Evolutionary conservation across 2,113 vertebrate species (phyloP).

Genomic region (Rhinolophus sinicus): DNA sequence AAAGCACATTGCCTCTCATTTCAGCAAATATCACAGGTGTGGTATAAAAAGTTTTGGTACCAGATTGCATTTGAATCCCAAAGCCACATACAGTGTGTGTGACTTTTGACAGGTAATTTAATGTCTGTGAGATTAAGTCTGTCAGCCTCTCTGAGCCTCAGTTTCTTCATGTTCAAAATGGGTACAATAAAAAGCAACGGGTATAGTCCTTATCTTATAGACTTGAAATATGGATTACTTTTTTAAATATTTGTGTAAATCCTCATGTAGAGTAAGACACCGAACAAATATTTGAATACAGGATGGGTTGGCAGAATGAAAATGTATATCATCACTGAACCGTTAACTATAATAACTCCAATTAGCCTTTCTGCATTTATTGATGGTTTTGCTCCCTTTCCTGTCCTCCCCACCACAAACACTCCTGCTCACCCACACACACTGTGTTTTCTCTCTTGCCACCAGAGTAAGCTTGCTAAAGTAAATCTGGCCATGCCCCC

Average conservation of each 20-base stretch:
- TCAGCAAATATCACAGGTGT: neutral
- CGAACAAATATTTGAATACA: neutral
- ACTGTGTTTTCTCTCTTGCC: neutral
- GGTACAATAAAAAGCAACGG: neutral
- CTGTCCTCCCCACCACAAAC: neutral
- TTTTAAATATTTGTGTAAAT: neutral
- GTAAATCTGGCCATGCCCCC: neutral
- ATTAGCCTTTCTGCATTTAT: neutral
- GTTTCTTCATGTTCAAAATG: conserved; percentile 14
- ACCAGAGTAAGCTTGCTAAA: neutral
- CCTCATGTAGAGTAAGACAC: neutral
- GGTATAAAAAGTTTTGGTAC: neutral
- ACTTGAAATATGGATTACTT: neutral
- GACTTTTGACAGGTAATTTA: neutral
- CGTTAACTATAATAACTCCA: neutral
- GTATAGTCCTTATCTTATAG: neutral
- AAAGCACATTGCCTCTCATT: neutral
- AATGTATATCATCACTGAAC: neutral
- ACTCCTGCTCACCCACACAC: neutral
- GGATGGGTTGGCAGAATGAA: neutral
- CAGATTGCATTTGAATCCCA: neutral
- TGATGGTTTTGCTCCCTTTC: neutral
- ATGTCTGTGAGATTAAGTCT: neutral
- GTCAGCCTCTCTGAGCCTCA: neutral
- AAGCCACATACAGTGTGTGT: neutral